phyloP scores from a whole-genome alignment of 1,140 invertebrate genomes.

The Manduca sexta region DNA sequence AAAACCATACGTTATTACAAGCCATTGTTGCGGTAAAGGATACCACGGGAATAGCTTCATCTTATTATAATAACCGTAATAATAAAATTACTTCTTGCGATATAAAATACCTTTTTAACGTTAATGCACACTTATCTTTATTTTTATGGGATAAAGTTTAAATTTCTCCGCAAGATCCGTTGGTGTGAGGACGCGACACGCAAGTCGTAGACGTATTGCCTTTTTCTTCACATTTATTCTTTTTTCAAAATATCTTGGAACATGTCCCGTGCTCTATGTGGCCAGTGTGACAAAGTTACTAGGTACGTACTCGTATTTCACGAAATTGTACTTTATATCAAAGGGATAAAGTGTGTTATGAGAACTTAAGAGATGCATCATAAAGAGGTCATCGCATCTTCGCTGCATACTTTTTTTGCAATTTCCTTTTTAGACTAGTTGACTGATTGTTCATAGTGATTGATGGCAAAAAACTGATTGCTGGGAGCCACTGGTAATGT shows the following conservation, averaged over 20 bases:
- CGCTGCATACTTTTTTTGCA: slow-evolving; percentile 8
- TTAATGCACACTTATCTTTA: slow-evolving; percentile 1
- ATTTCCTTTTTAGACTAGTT: slow-evolving; percentile 1
- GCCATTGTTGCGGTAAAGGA: slow-evolving; percentile 26
- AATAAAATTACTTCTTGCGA: slow-evolving; percentile 39
- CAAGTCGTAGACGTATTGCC: slow-evolving; percentile 14
- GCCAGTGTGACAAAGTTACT: slow-evolving; percentile 13
- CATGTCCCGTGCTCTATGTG: slow-evolving; percentile 31
- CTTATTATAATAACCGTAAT: slow-evolving; percentile 28
- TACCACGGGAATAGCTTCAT: slow-evolving; percentile 35
- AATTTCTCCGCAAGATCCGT: slow-evolving; percentile 4
- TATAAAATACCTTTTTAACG: slow-evolving; percentile 17
- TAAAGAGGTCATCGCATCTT: slow-evolving; percentile 8
- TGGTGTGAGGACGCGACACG: slow-evolving; percentile 10
- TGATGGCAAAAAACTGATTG: not conserved
- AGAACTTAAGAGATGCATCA: no score
- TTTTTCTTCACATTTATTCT: slow-evolving; percentile 16
- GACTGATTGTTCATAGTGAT: slow-evolving; percentile 10
- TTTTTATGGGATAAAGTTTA: slow-evolving; percentile 6
- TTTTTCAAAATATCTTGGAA: slow-evolving; percentile 24
- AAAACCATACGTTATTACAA: slow-evolving; percentile 3
- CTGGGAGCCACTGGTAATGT: no score
- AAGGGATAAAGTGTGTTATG: no score
- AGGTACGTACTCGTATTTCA: no score
- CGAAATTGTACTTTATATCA: no score